Conservation (phyloP, 2,888 invertebrate genomes). For the Luperina nickerlii region DNA sequence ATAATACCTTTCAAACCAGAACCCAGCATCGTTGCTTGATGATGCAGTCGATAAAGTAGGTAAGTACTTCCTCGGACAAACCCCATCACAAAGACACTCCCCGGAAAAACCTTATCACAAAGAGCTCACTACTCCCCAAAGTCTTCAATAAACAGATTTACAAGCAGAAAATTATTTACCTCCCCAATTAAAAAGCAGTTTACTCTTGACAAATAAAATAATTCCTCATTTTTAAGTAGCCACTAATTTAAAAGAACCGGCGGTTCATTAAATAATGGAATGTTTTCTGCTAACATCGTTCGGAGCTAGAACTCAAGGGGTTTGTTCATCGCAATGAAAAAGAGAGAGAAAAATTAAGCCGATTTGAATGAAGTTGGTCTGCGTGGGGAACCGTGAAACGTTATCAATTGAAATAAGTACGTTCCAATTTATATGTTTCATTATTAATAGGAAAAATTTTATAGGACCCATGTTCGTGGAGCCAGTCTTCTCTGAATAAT, state of each 20-base stretch:
- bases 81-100: background rate
- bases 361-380: background rate
- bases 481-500: background rate
- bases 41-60: background rate
- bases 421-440: background rate
- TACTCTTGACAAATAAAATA: background rate
- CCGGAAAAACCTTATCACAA: background rate
- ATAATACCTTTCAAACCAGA: background rate
- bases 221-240: background rate
- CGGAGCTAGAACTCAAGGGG: slow-evolving; percentile 14
- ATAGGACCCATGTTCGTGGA: background rate
- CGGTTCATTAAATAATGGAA: slow-evolving; percentile 22
- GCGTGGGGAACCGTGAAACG: background rate
- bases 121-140: background rate
- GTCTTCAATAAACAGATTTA: background rate
- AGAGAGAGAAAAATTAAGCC: slow-evolving; percentile 1
- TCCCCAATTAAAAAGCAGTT: background rate
- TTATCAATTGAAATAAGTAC: slow-evolving; percentile 27
- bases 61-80: background rate
- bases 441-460: background rate
- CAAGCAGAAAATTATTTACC: background rate
- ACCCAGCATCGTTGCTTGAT: background rate
- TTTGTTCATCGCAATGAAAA: slow-evolving; percentile 32
- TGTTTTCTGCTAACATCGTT: slow-evolving; percentile 8
- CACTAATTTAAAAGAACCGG: background rate